Conservation (phyloP, 1,140 invertebrate species). For the Oscheius sp. region DNA sequence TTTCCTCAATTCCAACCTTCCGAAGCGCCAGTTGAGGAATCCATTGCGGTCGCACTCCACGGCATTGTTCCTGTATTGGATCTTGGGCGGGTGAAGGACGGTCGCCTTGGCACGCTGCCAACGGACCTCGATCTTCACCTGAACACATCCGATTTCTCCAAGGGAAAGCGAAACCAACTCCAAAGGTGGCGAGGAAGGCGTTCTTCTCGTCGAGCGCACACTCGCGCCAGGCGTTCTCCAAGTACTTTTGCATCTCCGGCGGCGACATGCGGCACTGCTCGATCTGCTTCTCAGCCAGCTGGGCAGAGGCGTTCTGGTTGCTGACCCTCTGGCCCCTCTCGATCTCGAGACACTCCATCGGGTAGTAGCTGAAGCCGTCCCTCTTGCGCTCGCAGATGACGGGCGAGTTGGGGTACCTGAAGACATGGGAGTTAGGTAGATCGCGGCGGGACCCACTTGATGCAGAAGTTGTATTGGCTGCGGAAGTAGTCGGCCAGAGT, state of each 20-base stretch:
- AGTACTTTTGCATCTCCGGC: slow-evolving; percentile 9
- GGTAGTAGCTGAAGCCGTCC: slow-evolving; percentile 2
- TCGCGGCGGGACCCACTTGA: too few relatives aligned
- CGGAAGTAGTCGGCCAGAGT: slow-evolving; percentile 14
- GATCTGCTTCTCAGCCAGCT: slow-evolving; percentile 4
- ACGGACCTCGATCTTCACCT: not conserved
- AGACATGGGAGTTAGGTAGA: too few relatives aligned
- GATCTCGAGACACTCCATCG: slow-evolving; percentile 25
- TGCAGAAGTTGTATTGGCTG: slow-evolving; percentile 23
- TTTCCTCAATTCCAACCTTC: too few relatives aligned
- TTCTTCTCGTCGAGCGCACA: not conserved
- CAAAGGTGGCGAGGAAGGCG: not conserved
- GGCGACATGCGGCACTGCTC: slow-evolving; percentile 1
- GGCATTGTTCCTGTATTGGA: slow-evolving; percentile 13
- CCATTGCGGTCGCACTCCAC: slow-evolving; percentile 4
- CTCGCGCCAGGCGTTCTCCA: slow-evolving; percentile 5
- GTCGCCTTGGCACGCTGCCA: not conserved
- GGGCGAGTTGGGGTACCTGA: not conserved
- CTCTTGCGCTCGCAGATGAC: not conserved
- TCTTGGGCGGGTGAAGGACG: slow-evolving; percentile 19
- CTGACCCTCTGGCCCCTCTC: slow-evolving; percentile 24
- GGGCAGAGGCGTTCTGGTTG: not conserved
- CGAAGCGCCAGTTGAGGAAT: slow-evolving; percentile 2
- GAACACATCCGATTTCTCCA: too few relatives aligned
- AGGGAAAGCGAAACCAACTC: too few relatives aligned